Evolutionary conservation across 2,113 vertebrate species (phyloP).

Genomic region (Vicugna pacos): DNA sequence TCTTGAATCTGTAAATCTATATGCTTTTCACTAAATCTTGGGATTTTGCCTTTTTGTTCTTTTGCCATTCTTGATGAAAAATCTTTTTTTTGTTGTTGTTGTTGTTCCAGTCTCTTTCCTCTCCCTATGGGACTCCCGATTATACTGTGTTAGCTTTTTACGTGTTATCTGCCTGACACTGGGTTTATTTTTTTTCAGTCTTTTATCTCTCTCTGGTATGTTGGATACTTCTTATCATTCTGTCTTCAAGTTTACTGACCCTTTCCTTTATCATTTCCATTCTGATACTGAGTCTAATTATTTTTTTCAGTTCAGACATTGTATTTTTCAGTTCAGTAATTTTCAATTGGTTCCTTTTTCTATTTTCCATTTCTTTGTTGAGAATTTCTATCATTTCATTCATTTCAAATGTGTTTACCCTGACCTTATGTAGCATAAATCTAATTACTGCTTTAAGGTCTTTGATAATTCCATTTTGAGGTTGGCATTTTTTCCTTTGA

Average conservation of each 20-base stretch:
- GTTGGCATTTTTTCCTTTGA: background rate
- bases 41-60: background rate
- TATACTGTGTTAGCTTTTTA: background rate
- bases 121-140: background rate
- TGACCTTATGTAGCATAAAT: background rate
- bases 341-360: background rate
- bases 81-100: background rate
- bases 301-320: background rate
- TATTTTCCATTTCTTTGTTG: slow-evolving; percentile 9
- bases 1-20: background rate
- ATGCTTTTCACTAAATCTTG: background rate
- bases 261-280: background rate
- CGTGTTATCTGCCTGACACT: background rate
- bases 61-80: background rate
- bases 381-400: background rate
- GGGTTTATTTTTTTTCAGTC: background rate
- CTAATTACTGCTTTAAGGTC: background rate
- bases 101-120: background rate
- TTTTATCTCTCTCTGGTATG: background rate
- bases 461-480: background rate
- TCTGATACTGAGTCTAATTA: background rate
- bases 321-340: background rate
- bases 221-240: background rate
- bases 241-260: background rate
- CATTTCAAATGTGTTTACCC: background rate